Evolutionary conservation across 2,113 vertebrate genomes (phyloP).

Genomic region (Aptenodytes patagonicus): DNA sequence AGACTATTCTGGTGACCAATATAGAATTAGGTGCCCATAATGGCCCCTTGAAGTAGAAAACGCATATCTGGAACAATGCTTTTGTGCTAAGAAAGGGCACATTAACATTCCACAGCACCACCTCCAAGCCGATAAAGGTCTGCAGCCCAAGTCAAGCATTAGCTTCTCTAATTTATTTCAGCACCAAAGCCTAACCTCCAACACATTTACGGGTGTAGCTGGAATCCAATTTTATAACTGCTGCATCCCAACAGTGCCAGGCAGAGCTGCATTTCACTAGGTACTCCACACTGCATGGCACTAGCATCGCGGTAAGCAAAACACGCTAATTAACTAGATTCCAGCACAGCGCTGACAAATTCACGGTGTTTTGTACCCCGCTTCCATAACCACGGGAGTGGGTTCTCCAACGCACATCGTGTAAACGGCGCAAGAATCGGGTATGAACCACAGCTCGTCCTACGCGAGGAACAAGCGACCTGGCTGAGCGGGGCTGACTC

Average conservation of each 20-base stretch:
- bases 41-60: background rate
- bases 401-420: fast-evolving
- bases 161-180: background rate
- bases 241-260: background rate
- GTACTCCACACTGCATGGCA: fast-evolving
- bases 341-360: fast-evolving
- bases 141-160: background rate
- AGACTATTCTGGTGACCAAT: conserved; percentile 52
- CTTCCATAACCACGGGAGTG: fast-evolving
- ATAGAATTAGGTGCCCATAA: conserved; percentile 15
- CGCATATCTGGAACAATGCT: background rate
- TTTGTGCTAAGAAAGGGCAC: conserved; percentile 5
- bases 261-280: fast-evolving
- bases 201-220: background rate
- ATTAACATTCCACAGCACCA: conserved; percentile 4
- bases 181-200: background rate
- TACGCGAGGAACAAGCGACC: fast-evolving
- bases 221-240: background rate
- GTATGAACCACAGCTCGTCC: fast-evolving
- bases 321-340: fast-evolving
- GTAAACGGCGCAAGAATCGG: fast-evolving
- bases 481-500: background rate
- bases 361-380: background rate
- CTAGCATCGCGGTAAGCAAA: fast-evolving
- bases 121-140: background rate